Evolutionary conservation across 1,140 invertebrate species (phyloP), one percentile per base, ranked within the genome.

Genomic region (Aphelinus certus): DNA sequence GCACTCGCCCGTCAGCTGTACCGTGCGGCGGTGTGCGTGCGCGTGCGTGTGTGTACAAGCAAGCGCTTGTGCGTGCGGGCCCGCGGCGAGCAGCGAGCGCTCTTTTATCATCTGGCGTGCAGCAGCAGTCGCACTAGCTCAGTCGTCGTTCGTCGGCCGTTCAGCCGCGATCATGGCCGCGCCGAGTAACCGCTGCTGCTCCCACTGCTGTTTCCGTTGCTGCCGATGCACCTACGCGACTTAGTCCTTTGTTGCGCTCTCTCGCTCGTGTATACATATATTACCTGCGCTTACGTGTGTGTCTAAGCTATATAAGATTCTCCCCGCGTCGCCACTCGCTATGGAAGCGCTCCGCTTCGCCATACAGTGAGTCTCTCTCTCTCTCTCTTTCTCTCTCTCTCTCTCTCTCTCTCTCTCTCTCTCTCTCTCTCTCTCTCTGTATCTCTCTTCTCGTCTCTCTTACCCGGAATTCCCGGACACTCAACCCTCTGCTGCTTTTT

Each of bases 331-430:
- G 26, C 26, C 26, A 26, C 47, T 42, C 58, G 74, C 72, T 73
- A 86, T 87, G 84, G 84, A 86, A 68, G 84, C 84, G 69, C 76
- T 87, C 49, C 82, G 83, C 48, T 79, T 86, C 45, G 84, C 84
- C 58, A 85, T 86, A 80, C 84, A 87, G 85, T 87, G 79, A 86
- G 83, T 86, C 79, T 69, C 58, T 57, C n/a, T 45, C 10, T 46
- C 48, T 58, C 46, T 3, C 1, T 66, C n/a, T 1, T 45, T 62
- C 10, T 63, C 7, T 45, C 26, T 74, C 47, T n/a, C n/a, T n/a
- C n/a, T n/a, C n/a, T n/a, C 46, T 48, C n/a, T n/a, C 43, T 10
- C 61, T 42, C 48, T 26, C 47, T 51, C 7, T 49, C 57, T 60
- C 57, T 57, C 42, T 6, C 57, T 58, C n/a, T 26, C 26, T 26